Evolutionary conservation across 2,113 vertebrate species (phyloP), one percentile per base, ranked within the genome.

Genomic region (Thomomys bottae): DNA sequence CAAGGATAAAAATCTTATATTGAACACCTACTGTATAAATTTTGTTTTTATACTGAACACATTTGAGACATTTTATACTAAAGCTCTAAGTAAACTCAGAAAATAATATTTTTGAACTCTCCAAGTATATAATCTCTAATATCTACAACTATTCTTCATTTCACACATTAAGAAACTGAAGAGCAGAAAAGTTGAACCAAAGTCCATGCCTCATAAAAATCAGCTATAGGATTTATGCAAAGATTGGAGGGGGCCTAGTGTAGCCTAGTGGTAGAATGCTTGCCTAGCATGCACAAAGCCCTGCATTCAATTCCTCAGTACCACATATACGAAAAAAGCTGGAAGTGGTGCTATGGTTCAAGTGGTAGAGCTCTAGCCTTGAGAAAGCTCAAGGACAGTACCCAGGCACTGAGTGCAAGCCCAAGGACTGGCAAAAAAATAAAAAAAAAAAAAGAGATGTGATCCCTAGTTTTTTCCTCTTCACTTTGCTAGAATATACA

Each of bases 221-320:
- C 5, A 84, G n/a, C 84, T 92, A 57, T 28, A 92, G 8, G 26
- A 71, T 49, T 92, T 89, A 94, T n/a, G 75, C 32, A 92, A 88
- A 70, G 34, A 70, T 70, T n/a, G 75, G 57, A 75, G n/a, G n/a
- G n/a, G n/a, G n/a, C n/a, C n/a, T n/a, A n/a, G n/a, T n/a, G n/a
- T n/a, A n/a, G n/a, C n/a, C n/a, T n/a, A n/a, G n/a, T n/a, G n/a
- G n/a, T n/a, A n/a, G n/a, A n/a, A n/a, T n/a, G n/a, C n/a, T n/a
- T n/a, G n/a, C n/a, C n/a, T n/a, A n/a, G n/a, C n/a, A n/a, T n/a
- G n/a, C n/a, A n/a, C n/a, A n/a, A n/a, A n/a, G n/a, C n/a, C n/a
- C n/a, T n/a, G n/a, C n/a, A n/a, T n/a, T n/a, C n/a, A n/a, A n/a
- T n/a, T n/a, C n/a, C n/a, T n/a, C n/a, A n/a, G n/a, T n/a, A n/a